These are phyloP conservation scores for Trichonephila inaurata DNA, from an alignment of 1,140 invertebrate genomes.

Conservation along the genomic window DNA sequence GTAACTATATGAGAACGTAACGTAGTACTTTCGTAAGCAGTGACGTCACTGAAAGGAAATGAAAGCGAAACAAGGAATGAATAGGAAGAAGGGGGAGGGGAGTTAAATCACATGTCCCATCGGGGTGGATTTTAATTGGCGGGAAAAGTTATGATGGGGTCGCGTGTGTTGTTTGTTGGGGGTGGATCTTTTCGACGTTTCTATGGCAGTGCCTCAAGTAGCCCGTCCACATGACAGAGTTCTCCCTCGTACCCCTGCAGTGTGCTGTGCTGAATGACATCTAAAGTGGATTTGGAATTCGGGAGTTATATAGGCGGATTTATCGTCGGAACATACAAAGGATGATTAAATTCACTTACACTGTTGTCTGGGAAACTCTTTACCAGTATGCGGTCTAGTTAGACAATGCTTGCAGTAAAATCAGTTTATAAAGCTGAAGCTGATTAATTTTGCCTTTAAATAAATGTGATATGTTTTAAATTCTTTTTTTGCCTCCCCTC, in stretches of 20 bases:
- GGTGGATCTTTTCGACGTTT: neutral
- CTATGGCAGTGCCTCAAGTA: neutral
- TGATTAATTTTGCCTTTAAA: too few species aligned
- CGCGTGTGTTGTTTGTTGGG: slow-evolving; percentile 60
- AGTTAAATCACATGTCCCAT: slow-evolving; percentile 39
- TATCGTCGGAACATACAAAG: neutral
- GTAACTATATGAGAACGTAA: slow-evolving; percentile 68
- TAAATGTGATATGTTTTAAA: too few species aligned
- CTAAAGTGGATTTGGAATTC: slow-evolving; percentile 6
- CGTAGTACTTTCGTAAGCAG: slow-evolving; percentile 66
- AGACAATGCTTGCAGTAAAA: too few species aligned
- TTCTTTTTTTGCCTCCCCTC: too few species aligned
- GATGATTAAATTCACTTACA: neutral
- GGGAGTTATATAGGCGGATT: neutral
- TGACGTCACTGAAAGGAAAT: slow-evolving; percentile 70
- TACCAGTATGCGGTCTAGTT: neutral
- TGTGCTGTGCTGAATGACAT: neutral
- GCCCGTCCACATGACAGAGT: neutral
- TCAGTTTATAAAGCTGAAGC: too few species aligned
- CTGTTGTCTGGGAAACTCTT: neutral
- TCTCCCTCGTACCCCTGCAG: neutral
- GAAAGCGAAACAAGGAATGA: slow-evolving; percentile 70
- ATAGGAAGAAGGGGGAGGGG: slow-evolving; percentile 42
- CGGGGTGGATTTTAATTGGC: slow-evolving; percentile 70
- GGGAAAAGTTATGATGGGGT: slow-evolving; percentile 57